Evolutionary conservation across 1,140 invertebrate species (phyloP), one percentile per base, ranked within the genome.

Genomic region (Zaprionus camerounensis): DNA sequence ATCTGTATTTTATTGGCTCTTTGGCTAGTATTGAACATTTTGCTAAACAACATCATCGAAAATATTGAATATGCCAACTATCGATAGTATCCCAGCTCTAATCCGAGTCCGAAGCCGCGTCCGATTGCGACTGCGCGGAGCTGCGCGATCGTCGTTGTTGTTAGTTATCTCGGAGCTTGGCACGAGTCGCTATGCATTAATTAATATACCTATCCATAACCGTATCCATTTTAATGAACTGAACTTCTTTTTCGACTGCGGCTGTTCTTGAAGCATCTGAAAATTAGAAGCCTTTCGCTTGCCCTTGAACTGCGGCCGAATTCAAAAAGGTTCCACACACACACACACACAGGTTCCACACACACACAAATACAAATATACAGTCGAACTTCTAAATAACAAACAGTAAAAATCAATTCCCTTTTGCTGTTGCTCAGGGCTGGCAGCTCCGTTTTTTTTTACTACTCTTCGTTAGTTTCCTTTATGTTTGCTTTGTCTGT

Each of bases 151-250:
- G 31, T 11, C 3, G 31, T 20, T 17, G 34, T 20, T 61, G 15
- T 31, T 57, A 2, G 63, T 55, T 22, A 22, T 41, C 36, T 59
- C 63, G 31, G 72, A 67, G 76, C 70, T 82, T 81, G 84, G 84
- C 84, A 87, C 84, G 84, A 88, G 84, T 90, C 85, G 65, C 74
- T 68, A 77, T 79, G 81, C 78, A 84, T 87, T 81, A 88, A 87
- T 87, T 88, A 87, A 73, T 81, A 80, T 22, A 17, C 69, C 77
- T 78, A 71, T 44, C 67, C 49, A 75, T 71, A 73, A 22, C 41
- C 71, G 79, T 74, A 68, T 64, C 59, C 76, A 63, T 69, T 58
- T 76, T 72, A 71, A 80, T 77, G 82, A 77, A 63, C 34, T 64
- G 44, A 31, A 57, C 67, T 34, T 51, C 41, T 46, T 46, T 56